Evolutionary conservation across 2,888 invertebrate species (phyloP), one percentile per base, ranked within the genome.

Genomic region (Watsonalla binaria): DNA sequence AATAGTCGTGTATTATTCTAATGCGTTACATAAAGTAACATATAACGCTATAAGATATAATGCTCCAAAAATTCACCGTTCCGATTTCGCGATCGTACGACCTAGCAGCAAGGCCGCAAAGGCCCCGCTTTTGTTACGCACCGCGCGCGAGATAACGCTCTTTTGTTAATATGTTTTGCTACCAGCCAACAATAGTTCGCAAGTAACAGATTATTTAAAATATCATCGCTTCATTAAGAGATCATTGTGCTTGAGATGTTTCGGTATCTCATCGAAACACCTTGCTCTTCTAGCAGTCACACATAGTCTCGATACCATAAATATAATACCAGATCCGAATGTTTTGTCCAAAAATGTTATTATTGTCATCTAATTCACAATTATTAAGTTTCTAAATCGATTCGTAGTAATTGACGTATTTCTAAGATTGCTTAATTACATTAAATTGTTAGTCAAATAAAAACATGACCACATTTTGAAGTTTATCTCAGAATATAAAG

Each of bases 61-160:
- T 61, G 54, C 62, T 55, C 59, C 57, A 60, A 73, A 64, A 66
- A 61, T 63, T 61, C 53, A 56, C 60, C 66, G 76, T 70, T 74
- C 74, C 64, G 76, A 65, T 72, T 71, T 70, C 65, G 62, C 54
- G 55, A 57, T 51, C 62, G 60, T 65, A 63, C 66, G 63, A 61
- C 61, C 63, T 65, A 62, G 55, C 59, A 56, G 63, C 80, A 81
- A 81, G 80, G 83, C 75, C 76, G 72, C 62, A 61, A 68, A 70
- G 76, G 76, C 78, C 72, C 71, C 73, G 62, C 72, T 78, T 80
- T 81, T 74, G 76, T 73, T 74, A 75, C 72, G 72, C 66, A 54
- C 62, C 51, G 56, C 67, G 68, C 63, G 63, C 65, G 68, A 66
- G 57, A 50, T 57, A 56, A 47, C 47, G 46, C 55, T 51, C 54